Conservation (phyloP, 2,888 invertebrate genomes). For the Clitarchus hookeri region DNA sequence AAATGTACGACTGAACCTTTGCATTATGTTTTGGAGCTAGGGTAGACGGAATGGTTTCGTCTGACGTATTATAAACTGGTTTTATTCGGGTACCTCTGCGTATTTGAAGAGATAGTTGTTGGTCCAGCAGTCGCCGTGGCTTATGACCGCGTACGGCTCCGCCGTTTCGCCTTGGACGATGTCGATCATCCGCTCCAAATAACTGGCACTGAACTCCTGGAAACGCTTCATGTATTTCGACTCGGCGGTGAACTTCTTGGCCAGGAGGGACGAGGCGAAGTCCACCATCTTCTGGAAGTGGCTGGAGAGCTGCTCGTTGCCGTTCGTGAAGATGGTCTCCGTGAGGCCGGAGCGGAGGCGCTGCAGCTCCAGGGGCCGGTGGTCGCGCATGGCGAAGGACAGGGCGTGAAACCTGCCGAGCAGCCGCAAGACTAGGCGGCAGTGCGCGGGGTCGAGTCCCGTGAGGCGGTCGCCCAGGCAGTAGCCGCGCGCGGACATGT, state of each 20-base stretch:
- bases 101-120: conserved; percentile 39
- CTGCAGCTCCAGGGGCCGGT: conserved; percentile 29
- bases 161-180: conserved; percentile 21
- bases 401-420: conserved; percentile 37
- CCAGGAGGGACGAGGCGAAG: not conserved
- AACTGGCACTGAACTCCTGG: conserved; percentile 16
- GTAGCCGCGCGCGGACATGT: conserved; percentile 39
- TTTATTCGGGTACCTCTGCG: conserved; percentile 30
- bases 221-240: not conserved
- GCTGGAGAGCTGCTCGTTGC: not conserved
- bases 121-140: conserved; percentile 39
- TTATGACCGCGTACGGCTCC: conserved; percentile 34
- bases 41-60: too few relatives aligned
- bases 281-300: not conserved
- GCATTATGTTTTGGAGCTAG: too few relatives aligned
- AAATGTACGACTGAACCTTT: too few relatives aligned
- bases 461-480: too few relatives aligned
- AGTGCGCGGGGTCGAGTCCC: too few relatives aligned
- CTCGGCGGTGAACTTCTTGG: conserved; percentile 7
- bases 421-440: conserved; percentile 39
- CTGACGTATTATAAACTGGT: too few relatives aligned
- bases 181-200: conserved; percentile 18
- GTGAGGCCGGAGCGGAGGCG: not conserved
- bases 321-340: not conserved
- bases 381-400: conserved; percentile 32